Evolutionary conservation across 2,888 invertebrate genomes (phyloP).

Genomic region (Gymnoscelis rufifasciata): DNA sequence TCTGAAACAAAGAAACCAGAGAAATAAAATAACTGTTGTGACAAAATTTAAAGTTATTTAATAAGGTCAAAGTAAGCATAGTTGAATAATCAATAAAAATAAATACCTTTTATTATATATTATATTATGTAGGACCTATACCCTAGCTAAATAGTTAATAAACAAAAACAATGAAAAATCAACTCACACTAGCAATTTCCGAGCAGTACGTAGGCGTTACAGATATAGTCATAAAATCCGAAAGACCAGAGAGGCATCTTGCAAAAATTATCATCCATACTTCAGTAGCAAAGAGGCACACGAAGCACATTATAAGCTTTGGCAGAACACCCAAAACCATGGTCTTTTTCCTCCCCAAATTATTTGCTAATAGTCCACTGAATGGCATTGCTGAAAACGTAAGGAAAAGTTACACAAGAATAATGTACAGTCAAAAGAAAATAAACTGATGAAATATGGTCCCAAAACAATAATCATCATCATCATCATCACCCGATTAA

Average conservation of each 20-base stretch:
- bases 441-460: too few relatives aligned
- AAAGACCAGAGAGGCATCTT: not conserved
- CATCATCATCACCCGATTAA: too few relatives aligned
- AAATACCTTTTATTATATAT: too few relatives aligned
- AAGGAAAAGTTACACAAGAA: not conserved
- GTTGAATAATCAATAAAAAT: too few relatives aligned
- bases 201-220: slow-evolving; percentile 10
- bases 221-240: slow-evolving; percentile 9
- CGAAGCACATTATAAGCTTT: slow-evolving; percentile 25
- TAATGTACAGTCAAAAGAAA: not conserved
- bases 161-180: too few relatives aligned
- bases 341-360: slow-evolving; percentile 30
- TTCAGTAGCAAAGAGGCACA: slow-evolving; percentile 6
- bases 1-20: slow-evolving; percentile 21
- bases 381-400: slow-evolving; percentile 27
- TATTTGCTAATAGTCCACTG: slow-evolving; percentile 30
- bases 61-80: too few relatives aligned
- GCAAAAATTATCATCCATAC: slow-evolving; percentile 10
- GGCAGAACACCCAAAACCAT: slow-evolving; percentile 36
- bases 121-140: too few relatives aligned
- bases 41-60: too few relatives aligned
- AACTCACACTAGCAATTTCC: slow-evolving; percentile 15
- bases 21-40: not conserved
- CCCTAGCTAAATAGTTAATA: too few relatives aligned
- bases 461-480: too few relatives aligned